phyloP scores from a whole-genome alignment of 2,797 vertebrate genomes.

The Orestias chungarensis region DNA sequence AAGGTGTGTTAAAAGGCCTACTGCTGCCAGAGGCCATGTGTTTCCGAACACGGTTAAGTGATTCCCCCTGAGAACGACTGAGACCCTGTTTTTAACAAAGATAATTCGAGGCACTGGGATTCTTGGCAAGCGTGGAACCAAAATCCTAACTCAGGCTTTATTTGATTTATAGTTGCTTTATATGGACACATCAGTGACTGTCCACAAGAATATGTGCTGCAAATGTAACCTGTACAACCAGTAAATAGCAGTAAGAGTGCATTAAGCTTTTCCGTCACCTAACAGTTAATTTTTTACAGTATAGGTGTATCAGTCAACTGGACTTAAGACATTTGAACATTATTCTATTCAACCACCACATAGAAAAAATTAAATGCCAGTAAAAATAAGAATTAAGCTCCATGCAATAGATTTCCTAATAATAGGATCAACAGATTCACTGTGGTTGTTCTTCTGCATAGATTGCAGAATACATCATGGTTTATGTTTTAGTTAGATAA shows the following conservation, averaged over 20 bases:
- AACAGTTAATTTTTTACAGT: neutral
- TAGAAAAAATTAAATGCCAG: no score
- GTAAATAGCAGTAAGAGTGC: no score
- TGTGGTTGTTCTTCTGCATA: no score
- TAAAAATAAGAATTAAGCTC: no score
- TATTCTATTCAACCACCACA: no score
- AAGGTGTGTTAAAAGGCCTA: neutral
- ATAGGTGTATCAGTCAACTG: neutral
- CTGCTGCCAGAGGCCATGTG: neutral
- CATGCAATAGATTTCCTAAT: no score
- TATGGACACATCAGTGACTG: no score
- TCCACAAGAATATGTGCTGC: neutral
- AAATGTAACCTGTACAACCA: neutral
- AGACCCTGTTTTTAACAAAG: neutral
- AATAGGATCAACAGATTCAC: no score
- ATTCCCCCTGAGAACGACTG: neutral
- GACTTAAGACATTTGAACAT: neutral
- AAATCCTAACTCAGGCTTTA: neutral
- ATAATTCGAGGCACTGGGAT: neutral
- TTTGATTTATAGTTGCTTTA: no score
- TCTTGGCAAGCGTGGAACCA: neutral
- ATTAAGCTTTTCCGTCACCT: neutral
- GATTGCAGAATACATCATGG: no score
- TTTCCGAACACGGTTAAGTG: neutral
- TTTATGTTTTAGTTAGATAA: no score